Evolutionary conservation across 2,113 vertebrate species (phyloP).

Genomic region (Archocentrus centrarchus): DNA sequence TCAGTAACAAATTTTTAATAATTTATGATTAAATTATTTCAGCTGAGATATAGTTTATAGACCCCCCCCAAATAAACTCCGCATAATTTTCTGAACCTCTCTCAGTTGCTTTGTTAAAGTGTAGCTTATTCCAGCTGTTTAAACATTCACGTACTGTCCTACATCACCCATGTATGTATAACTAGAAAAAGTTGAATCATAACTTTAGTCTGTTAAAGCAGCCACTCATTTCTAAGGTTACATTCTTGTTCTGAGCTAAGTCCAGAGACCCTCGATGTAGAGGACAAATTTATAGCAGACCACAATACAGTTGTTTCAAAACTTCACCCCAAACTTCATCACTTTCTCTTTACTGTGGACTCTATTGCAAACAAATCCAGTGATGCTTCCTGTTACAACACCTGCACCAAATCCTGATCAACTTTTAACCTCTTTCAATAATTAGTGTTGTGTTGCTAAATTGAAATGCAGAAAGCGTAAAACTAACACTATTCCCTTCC

Average conservation of each 20-base stretch:
- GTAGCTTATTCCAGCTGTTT: not conserved
- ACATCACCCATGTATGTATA: not conserved
- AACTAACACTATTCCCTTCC: not conserved
- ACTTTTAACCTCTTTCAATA: not conserved
- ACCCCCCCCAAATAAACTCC: not conserved
- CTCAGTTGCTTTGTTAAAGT: not conserved
- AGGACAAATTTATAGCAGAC: not conserved
- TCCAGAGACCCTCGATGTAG: not conserved
- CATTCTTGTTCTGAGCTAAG: not conserved
- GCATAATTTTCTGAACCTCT: not conserved
- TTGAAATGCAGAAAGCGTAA: not conserved
- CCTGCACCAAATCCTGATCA: not conserved
- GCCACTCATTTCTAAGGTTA: not conserved
- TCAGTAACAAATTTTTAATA: too few relatives aligned
- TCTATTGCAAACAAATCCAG: not conserved
- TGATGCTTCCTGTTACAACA: not conserved
- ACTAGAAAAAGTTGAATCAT: not conserved
- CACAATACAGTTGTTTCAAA: not conserved
- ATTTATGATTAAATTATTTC: not conserved
- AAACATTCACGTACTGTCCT: not conserved
- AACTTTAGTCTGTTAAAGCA: not conserved
- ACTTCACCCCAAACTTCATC: too few relatives aligned
- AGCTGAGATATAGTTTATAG: not conserved
- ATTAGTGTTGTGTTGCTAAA: not conserved
- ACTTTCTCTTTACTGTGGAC: not conserved